Base-by-base conservation (phyloP, 2,113 vertebrate genomes). In the Anguilla rostrata region DNA sequence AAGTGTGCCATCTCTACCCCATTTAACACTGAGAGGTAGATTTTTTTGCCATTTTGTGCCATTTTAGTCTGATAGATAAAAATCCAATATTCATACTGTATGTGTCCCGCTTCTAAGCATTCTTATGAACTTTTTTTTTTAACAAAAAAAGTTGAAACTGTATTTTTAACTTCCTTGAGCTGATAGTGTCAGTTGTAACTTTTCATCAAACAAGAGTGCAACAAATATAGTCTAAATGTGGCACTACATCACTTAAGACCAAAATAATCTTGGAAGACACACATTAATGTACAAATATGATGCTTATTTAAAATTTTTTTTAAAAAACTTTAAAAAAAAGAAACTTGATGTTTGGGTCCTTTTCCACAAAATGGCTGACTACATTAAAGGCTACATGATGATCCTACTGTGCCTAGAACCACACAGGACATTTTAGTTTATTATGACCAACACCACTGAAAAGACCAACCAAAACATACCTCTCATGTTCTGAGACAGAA, bases 1-100 rank as follows among this genome's bases (percentile, higher is more conserved):
- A 78, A 16, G 82, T 84, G 63, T 39, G 20, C 56, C 40, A n/a
- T 82, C 83, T 83, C 83, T 82, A 53, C 79, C 71, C 79, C n/a
- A 85, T 22, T 41, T 8, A 41, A 46, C 39, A 39, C 56, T 66
- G 39, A 15, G 9, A 56, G n/a, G 43, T 87, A 56, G 85, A 89
- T 29, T 22, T 39, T 71, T 22, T 41, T 87, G 85, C 63, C n/a
- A n/a, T n/a, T n/a, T n/a, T n/a, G 14, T 80, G 39, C 14, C 66
- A 40, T 80, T 80, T 80, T 40, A 80, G 16, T 5, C 78, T 22
- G 39, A 16, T 41, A 75, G 11, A 80, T 40, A 80, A 15, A 12
- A 40, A 41, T 40, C 1, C n/a, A 5, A 80, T 1, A 29, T 12
- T 75, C 71, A 75, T 75, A 75, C n/a, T 34, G n/a, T n/a, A 66